Conservation (phyloP, 2,113 vertebrate genomes). For the Alouatta palliata region DNA sequence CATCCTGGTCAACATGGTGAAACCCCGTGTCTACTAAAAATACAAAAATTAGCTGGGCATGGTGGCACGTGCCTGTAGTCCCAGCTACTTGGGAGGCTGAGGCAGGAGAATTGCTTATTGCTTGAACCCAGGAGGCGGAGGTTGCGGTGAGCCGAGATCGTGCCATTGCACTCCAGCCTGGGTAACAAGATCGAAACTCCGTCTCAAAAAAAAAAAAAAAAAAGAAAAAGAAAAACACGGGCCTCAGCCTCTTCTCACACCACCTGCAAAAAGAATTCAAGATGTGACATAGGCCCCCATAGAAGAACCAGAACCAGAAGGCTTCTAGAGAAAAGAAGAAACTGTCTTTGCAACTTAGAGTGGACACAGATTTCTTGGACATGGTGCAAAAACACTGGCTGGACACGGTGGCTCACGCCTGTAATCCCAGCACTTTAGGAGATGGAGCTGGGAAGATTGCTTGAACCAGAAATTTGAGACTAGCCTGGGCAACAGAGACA, state of each 20-base stretch:
- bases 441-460: not conserved
- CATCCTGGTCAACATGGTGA: too few relatives aligned
- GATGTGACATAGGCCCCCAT: not conserved
- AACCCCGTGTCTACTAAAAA: too few relatives aligned
- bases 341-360: not conserved
- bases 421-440: not conserved
- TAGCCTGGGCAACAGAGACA: not conserved
- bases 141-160: too few relatives aligned
- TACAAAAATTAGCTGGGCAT: too few relatives aligned
- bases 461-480: not conserved
- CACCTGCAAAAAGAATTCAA: conserved; percentile 17
- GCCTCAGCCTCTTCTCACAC: not conserved
- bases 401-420: not conserved
- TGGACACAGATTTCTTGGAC: not conserved
- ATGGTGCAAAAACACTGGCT: not conserved
- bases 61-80: too few relatives aligned
- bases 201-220: too few relatives aligned
- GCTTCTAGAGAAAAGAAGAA: not conserved
- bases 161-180: too few relatives aligned
- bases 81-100: too few relatives aligned
- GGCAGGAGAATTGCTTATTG: too few relatives aligned
- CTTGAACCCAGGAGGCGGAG: too few relatives aligned
- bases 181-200: too few relatives aligned
- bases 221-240: not conserved
- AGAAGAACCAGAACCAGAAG: not conserved